These are phyloP conservation scores for Pammene fasciana DNA, from an alignment of 2,888 invertebrate species.

Conservation along the genomic window DNA sequence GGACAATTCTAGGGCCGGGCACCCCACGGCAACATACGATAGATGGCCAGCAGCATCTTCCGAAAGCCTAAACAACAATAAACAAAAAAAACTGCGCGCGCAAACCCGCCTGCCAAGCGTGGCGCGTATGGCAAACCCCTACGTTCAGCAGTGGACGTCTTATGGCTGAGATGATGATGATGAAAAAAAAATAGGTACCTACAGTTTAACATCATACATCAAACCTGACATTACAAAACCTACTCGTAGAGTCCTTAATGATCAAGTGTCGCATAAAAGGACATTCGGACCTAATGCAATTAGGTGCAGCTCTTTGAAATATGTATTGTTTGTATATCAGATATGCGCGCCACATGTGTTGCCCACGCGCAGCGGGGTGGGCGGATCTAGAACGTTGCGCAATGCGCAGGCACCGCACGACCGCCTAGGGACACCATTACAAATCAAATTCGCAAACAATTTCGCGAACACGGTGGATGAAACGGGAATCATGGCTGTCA, in stretches of 20 bases:
- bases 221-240: constrained; percentile 6
- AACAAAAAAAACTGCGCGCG: too few species aligned
- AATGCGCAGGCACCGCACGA: constrained; percentile 51
- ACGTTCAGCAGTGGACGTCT: too few species aligned
- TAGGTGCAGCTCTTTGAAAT: constrained; percentile 24
- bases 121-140: too few species aligned
- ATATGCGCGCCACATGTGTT: constrained; percentile 33
- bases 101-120: too few species aligned
- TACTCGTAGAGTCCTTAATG: constrained; percentile 16
- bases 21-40: too few species aligned
- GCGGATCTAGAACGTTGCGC: constrained; percentile 48
- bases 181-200: too few species aligned
- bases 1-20: too few species aligned
- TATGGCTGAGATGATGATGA: too few species aligned
- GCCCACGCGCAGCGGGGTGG: constrained; percentile 42
- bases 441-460: constrained; percentile 34
- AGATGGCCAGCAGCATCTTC: too few species aligned
- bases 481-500: constrained; percentile 19
- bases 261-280: constrained; percentile 31
- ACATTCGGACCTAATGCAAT: constrained; percentile 29
- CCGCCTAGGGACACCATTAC: constrained; percentile 39
- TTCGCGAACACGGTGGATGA: constrained; percentile 36
- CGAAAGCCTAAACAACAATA: too few species aligned
- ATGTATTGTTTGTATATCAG: constrained; percentile 37
- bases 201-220: constrained; percentile 8